Percentiles rank a stretch among this genome's conserved stretches.
phyloP scores from a whole-genome alignment of 1,140 invertebrate genomes.

The Dysdera silvatica region DNA sequence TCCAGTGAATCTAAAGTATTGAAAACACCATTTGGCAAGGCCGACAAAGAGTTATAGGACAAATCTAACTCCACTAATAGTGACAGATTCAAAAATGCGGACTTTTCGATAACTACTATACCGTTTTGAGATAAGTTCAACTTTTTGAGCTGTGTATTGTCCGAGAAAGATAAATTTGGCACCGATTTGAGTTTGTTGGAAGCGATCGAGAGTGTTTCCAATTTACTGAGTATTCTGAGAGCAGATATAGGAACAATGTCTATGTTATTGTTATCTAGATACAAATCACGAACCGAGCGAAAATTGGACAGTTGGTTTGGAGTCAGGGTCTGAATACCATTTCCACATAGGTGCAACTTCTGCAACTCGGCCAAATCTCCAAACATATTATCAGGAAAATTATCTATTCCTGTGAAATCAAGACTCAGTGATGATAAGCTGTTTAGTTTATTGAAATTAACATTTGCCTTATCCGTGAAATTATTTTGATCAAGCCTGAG shows the following conservation, averaged over 20 bases:
- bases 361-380: slow-evolving; percentile 55
- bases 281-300: slow-evolving; percentile 56
- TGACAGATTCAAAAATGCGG: slow-evolving; percentile 57
- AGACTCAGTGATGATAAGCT: slow-evolving; percentile 10
- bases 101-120: slow-evolving; percentile 59
- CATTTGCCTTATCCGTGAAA: slow-evolving; percentile 31
- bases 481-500: slow-evolving; percentile 21
- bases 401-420: slow-evolving; percentile 16
- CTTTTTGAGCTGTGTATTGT: slow-evolving; percentile 28
- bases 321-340: slow-evolving; percentile 50
- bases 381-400: slow-evolving; percentile 32
- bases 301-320: slow-evolving; percentile 51
- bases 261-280: slow-evolving; percentile 62
- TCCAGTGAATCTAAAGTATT: slow-evolving; percentile 51
- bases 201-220: slow-evolving; percentile 50
- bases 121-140: slow-evolving; percentile 59
- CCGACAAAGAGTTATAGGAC: slow-evolving; percentile 63
- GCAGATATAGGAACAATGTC: slow-evolving; percentile 63
- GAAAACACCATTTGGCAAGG: slow-evolving; percentile 74
- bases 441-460: slow-evolving; percentile 32
- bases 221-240: slow-evolving; percentile 59
- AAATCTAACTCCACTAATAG: slow-evolving; percentile 65
- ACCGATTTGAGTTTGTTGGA: slow-evolving; percentile 34
- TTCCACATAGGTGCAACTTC: slow-evolving; percentile 61
- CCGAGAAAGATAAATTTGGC: slow-evolving; percentile 27